Evolutionary conservation across 1,140 invertebrate species (phyloP).

Genomic region (Drosophila lacertosa): DNA sequence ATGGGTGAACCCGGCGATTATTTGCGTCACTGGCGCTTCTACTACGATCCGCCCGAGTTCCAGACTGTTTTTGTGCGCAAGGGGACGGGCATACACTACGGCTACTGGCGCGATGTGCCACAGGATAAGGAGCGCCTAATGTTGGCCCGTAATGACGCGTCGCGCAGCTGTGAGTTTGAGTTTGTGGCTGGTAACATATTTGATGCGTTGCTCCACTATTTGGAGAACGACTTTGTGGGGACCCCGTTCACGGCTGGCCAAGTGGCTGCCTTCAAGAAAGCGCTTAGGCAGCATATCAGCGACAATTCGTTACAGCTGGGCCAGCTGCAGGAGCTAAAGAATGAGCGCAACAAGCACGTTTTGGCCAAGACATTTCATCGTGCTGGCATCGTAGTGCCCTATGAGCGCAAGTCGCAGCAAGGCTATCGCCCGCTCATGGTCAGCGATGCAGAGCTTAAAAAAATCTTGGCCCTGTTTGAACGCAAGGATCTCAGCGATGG

Average conservation of each 20-base stretch:
- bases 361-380: conserved; percentile 92
- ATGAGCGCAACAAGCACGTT: conserved; percentile 87
- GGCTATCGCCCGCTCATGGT: conserved; percentile 92
- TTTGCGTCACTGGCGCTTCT: conserved; percentile 94
- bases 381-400: conserved; percentile 95
- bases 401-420: conserved; percentile 90
- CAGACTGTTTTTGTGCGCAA: conserved; percentile 89
- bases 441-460: conserved; percentile 90
- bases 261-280: conserved; percentile 86
- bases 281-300: conserved; percentile 88
- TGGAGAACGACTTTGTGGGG: conserved; percentile 87
- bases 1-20: conserved; percentile 87
- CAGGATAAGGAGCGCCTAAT: conserved; percentile 89
- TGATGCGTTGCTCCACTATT: conserved; percentile 89
- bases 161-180: conserved; percentile 88
- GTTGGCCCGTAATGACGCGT: conserved; percentile 90
- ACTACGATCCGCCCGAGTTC: conserved; percentile 97
- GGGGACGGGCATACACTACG: conserved; percentile 91
- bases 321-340: conserved; percentile 80
- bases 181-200: conserved; percentile 93
- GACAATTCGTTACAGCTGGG: conserved; percentile 85
- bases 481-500: conserved; percentile 85
- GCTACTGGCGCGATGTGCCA: conserved; percentile 95
- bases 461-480: conserved; percentile 89
- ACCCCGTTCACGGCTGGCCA: conserved; percentile 88